A percentile compares a stretch with the other conserved stretches of the same genome.
These are phyloP conservation scores for Dryobates pubescens DNA, from an alignment of 2,797 vertebrate species.

Conservation along the genomic window DNA sequence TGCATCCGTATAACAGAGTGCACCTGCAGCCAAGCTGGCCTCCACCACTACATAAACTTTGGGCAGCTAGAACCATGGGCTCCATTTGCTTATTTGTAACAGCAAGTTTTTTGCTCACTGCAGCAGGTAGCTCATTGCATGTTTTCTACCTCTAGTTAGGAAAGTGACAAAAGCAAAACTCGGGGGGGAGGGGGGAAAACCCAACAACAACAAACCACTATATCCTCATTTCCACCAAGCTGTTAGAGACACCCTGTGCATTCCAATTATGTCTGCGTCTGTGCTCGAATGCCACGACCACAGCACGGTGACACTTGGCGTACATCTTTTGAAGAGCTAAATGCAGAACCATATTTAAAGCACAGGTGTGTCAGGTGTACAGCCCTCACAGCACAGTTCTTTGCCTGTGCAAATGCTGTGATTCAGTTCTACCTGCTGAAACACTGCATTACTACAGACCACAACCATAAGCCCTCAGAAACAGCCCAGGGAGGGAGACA, in stretches of 20 bases:
- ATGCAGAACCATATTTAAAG: not conserved
- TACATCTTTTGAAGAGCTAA: not conserved
- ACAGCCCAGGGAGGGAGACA: not conserved
- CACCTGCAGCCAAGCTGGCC: not conserved
- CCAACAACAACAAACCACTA: not conserved
- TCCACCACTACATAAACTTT: not conserved
- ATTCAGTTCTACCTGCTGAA: not conserved
- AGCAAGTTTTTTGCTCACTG: not conserved
- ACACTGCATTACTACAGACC: not conserved
- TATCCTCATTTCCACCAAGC: not conserved
- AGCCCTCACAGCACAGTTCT: fast-evolving
- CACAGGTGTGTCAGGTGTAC: not conserved
- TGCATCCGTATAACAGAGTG: not conserved
- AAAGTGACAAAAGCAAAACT: not conserved
- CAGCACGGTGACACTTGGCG: fast-evolving
- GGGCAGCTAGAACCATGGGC: not conserved
- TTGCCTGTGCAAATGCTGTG: not conserved
- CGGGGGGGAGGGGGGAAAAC: not conserved
- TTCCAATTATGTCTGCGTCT: not conserved
- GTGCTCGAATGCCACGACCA: not conserved
- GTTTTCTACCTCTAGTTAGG: not conserved
- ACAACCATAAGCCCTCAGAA: not conserved
- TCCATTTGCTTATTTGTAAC: not conserved
- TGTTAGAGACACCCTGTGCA: not conserved
- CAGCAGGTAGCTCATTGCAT: not conserved